These are phyloP conservation scores for Malurus elegans DNA, from an alignment of 2,113 vertebrate genomes.

Conservation along the genomic window DNA sequence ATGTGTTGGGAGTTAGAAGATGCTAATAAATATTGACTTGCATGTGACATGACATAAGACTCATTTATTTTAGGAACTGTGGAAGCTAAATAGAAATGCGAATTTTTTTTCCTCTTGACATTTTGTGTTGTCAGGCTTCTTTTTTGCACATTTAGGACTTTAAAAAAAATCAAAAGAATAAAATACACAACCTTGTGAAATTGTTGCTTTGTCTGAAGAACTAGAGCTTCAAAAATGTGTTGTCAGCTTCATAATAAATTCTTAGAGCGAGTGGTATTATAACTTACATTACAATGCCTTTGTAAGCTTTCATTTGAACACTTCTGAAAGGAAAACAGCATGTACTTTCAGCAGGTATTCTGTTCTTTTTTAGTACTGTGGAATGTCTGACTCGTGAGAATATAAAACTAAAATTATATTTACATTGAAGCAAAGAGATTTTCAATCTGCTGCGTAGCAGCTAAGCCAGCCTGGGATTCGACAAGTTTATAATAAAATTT, in stretches of 20 bases:
- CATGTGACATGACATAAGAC: neutral
- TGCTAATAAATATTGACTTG: neutral
- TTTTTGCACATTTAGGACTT: neutral
- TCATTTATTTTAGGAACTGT: neutral
- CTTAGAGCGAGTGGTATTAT: neutral
- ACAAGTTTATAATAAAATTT: neutral
- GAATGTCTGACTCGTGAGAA: neutral
- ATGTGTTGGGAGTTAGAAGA: neutral
- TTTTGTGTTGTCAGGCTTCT: neutral
- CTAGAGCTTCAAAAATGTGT: neutral
- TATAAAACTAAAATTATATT: neutral
- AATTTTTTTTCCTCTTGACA: accelerated
- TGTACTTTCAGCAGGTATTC: constrained; percentile 1
- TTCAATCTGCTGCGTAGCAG: neutral
- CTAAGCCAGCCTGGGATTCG: neutral
- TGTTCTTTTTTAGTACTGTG: neutral
- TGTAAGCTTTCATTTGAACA: neutral
- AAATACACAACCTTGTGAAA: neutral
- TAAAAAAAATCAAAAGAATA: neutral
- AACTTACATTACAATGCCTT: neutral
- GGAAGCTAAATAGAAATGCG: neutral
- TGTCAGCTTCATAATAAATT: constrained; percentile 33
- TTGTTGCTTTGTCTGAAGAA: neutral
- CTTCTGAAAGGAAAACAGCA: neutral
- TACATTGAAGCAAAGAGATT: neutral